phyloP scores from a whole-genome alignment of 2,113 vertebrate genomes.

The Pagrus major region DNA sequence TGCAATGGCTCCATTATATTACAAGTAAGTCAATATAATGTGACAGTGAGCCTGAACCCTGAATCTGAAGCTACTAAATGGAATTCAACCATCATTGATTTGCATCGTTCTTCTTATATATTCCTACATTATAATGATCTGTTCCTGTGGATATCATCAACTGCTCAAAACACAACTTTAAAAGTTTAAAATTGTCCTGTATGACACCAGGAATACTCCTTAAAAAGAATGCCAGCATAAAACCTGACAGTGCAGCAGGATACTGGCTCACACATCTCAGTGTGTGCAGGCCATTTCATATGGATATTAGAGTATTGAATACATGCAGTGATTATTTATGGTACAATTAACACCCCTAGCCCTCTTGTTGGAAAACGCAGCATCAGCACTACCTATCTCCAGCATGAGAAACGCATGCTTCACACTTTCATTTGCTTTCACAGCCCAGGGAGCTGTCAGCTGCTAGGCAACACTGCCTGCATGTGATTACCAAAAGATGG shows the following conservation, averaged over 20 bases:
- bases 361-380: constrained; percentile 2
- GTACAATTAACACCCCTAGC: background rate
- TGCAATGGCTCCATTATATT: background rate
- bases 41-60: background rate
- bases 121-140: no score
- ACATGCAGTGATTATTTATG: constrained; percentile 10
- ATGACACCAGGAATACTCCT: background rate
- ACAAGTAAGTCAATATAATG: background rate
- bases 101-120: no score
- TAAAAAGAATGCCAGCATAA: background rate
- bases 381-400: background rate
- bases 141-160: background rate
- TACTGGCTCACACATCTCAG: background rate
- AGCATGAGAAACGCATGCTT: constrained; percentile 7
- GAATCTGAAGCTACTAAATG: background rate
- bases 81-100: background rate
- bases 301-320: background rate
- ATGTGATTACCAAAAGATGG: constrained; percentile 20
- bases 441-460: constrained; percentile 53
- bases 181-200: background rate
- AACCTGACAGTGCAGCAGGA: background rate
- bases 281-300: background rate
- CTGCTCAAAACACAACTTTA: background rate
- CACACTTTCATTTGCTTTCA: constrained; percentile 43
- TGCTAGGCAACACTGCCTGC: constrained; percentile 43